Conservation (phyloP, 2,797 vertebrate genomes). For the Thamnophis elegans region DNA sequence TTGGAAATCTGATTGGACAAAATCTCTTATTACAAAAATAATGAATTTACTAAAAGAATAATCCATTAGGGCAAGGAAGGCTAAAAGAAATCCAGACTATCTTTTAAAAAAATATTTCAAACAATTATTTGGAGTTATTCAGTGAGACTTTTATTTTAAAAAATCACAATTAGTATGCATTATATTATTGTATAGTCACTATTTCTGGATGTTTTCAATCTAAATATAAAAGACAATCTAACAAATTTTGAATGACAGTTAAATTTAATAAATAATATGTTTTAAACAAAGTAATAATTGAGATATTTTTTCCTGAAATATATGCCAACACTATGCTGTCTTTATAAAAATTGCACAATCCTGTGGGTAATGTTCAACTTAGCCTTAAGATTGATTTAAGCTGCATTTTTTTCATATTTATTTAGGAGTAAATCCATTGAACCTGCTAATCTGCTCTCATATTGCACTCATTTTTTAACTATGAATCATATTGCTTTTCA, state of each 20-base stretch:
- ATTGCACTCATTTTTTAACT: not conserved
- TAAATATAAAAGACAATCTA: not conserved
- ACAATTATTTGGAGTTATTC: not conserved
- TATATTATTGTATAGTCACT: not conserved
- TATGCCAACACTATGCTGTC: not conserved
- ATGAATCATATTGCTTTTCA: not conserved
- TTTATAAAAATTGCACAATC: not conserved
- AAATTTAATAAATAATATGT: not conserved
- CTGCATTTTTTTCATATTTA: not conserved
- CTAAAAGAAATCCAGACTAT: not conserved
- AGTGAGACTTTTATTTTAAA: not conserved
- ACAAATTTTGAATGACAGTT: not conserved
- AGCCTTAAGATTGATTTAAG: not conserved
- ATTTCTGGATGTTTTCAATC: not conserved
- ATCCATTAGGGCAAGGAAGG: not conserved
- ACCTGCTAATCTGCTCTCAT: not conserved
- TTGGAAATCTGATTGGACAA: not conserved
- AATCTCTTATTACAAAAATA: not conserved
- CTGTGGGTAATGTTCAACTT: not conserved
- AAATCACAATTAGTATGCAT: not conserved
- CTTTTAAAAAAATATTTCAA: not conserved
- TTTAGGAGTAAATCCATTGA: not conserved
- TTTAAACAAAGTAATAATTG: not conserved
- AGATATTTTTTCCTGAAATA: not conserved
- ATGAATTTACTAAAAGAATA: not conserved